Evolutionary conservation across 2,888 invertebrate genomes (phyloP).

Genomic region (Antheraea yamamai): DNA sequence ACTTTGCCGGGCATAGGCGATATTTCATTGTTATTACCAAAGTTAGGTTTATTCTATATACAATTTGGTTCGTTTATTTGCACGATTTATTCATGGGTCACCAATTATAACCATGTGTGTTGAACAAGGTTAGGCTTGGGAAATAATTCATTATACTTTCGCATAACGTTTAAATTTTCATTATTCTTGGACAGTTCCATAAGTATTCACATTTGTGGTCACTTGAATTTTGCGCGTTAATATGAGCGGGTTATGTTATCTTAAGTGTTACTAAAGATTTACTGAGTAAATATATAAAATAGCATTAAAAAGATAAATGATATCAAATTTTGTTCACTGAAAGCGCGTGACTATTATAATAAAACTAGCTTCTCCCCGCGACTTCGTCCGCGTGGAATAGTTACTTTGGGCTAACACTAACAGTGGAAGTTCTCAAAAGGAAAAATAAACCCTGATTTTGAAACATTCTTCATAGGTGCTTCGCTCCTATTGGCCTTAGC

Average conservation of each 20-base stretch:
- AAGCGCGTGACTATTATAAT: neutral
- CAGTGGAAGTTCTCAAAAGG: too few relatives aligned
- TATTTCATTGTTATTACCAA: slow-evolving; percentile 46
- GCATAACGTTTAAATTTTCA: neutral
- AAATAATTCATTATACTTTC: neutral
- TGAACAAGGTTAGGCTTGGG: slow-evolving; percentile 15
- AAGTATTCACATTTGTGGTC: neutral
- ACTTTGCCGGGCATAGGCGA: slow-evolving; percentile 35
- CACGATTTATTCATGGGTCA: slow-evolving; percentile 32
- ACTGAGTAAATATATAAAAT: too few relatives aligned
- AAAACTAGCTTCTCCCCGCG: neutral
- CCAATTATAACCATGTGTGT: slow-evolving; percentile 33
- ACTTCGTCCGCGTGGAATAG: too few relatives aligned
- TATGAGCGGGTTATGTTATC: neutral
- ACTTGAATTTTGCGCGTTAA: neutral
- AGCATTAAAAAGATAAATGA: neutral
- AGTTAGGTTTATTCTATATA: slow-evolving; percentile 42
- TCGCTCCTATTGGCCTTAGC: too few relatives aligned
- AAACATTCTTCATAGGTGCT: too few relatives aligned
- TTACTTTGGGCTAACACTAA: too few relatives aligned
- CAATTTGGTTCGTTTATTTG: slow-evolving; percentile 32
- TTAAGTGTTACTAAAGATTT: neutral
- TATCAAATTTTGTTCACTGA: neutral
- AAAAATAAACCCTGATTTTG: too few relatives aligned
- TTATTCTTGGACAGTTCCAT: neutral